A percentile compares a stretch with the other conserved stretches of the same genome.
phyloP scores from a whole-genome alignment of 35 echinoderm and acorn worm species.

The Heliocidaris erythrogramma region DNA sequence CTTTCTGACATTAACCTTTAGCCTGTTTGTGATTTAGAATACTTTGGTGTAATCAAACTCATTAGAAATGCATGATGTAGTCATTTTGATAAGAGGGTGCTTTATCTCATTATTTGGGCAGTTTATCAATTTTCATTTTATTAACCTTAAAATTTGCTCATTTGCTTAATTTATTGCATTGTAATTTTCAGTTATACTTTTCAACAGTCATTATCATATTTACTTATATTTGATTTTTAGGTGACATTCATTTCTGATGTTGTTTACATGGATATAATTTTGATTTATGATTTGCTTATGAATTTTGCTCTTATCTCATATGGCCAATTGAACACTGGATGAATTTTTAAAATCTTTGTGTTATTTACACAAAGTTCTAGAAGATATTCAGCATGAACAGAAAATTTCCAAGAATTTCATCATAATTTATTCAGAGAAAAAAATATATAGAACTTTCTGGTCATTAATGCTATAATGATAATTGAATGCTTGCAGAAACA shows the following conservation, averaged over 20 bases:
- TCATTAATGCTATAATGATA: background rate
- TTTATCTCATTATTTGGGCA: background rate
- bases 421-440: background rate
- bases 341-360: background rate
- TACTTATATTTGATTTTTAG: background rate
- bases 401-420: background rate
- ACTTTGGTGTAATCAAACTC: too few relatives aligned
- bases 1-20: too few relatives aligned
- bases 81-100: too few relatives aligned
- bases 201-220: background rate
- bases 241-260: background rate
- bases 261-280: background rate
- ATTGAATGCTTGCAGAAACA: too few relatives aligned
- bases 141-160: background rate
- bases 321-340: background rate
- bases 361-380: background rate
- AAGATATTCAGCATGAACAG: background rate
- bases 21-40: too few relatives aligned
- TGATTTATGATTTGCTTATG: background rate
- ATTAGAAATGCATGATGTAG: too few relatives aligned
- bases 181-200: background rate
- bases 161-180: background rate
- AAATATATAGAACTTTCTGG: too few relatives aligned
- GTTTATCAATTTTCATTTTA: background rate
- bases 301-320: background rate